Percentiles rank a stretch among this genome's conserved stretches.
These are phyloP conservation scores for Andrena flavipes DNA, from an alignment of 2,888 invertebrate species.

Conservation along the genomic window DNA sequence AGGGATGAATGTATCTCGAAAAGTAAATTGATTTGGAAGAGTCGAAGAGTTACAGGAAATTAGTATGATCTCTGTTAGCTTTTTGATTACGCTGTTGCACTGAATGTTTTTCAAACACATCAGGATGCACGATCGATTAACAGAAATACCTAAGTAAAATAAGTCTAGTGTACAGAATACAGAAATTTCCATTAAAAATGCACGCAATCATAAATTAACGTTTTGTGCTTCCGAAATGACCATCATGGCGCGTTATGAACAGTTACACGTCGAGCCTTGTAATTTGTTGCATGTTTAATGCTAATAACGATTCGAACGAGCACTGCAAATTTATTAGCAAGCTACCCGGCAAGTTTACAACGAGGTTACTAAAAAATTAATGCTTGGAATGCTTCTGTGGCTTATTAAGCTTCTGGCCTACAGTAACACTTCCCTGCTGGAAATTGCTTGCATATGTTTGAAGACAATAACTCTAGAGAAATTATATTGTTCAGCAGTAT, in stretches of 20 bases:
- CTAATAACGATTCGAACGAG: not conserved
- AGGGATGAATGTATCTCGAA: no score
- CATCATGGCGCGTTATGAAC: not conserved
- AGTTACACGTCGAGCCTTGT: not conserved
- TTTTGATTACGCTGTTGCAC: no score
- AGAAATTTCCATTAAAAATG: not conserved
- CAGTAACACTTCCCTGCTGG: not conserved
- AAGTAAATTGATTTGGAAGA: no score
- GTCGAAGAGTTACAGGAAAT: no score
- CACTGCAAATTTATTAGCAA: not conserved
- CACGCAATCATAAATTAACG: not conserved
- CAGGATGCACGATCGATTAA: no score
- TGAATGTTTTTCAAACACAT: no score
- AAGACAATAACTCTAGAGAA: no score
- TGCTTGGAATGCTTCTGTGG: not conserved
- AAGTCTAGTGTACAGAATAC: no score
- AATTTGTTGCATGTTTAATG: constrained; percentile 1
- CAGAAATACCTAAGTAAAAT: no score
- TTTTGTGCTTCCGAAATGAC: not conserved
- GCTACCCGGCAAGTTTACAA: not conserved
- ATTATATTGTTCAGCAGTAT: no score
- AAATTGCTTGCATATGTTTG: not conserved
- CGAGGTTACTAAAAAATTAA: constrained; percentile 3
- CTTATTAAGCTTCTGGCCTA: not conserved
- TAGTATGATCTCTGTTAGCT: no score